Evolutionary conservation across 2,888 invertebrate species (phyloP), one percentile per base, ranked within the genome.

Genomic region (Drosophila mimetica): DNA sequence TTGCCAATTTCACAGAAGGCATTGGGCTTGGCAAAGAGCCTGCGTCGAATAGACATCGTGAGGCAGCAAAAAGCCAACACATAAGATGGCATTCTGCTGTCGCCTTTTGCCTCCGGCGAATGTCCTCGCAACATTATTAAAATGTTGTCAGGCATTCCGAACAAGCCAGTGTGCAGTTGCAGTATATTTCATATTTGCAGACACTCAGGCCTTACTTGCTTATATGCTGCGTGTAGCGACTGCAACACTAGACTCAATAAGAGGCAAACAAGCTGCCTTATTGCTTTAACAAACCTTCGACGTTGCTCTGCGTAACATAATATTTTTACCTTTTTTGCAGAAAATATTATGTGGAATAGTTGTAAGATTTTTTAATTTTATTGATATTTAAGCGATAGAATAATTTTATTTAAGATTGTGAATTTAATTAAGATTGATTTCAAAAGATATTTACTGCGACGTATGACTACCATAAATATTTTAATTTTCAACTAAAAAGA

Each of bases 131-230:
- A 73, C 74, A 69, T 74, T 85, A 79, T 85, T 79, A 85, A 79
- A 85, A 74, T 79, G 79, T 78, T 78, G 82, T 79, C 81, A 79
- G 70, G 79, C 85, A 81, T 84, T 77, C 71, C 76, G 57, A 67
- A 53, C 75, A 55, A 69, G 66, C 59, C 57, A 65, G 20, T 37
- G 22, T 28, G 44, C 44, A 59, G 36, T 61, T 37, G 58, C 46
- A 32, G 61, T 39, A 39, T 69, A 77, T 77, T 69, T 79, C 77
- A 79, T 84, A 75, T 77, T 75, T 66, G 63, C 51, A 36, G 46
- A 41, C 53, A 41, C 20, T 16, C 39, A 28, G 46, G 50, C 14
- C 41, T 4, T 3, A 20, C 28, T 9, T 37, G 3, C 22, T 13
- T 36, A 5, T 36, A n/a, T n/a, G 28, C 8, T 18, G n/a, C 61